Evolutionary conservation across 1,140 invertebrate species (phyloP), one percentile per base, ranked within the genome.

Genomic region (Rhyzopertha dominica): DNA sequence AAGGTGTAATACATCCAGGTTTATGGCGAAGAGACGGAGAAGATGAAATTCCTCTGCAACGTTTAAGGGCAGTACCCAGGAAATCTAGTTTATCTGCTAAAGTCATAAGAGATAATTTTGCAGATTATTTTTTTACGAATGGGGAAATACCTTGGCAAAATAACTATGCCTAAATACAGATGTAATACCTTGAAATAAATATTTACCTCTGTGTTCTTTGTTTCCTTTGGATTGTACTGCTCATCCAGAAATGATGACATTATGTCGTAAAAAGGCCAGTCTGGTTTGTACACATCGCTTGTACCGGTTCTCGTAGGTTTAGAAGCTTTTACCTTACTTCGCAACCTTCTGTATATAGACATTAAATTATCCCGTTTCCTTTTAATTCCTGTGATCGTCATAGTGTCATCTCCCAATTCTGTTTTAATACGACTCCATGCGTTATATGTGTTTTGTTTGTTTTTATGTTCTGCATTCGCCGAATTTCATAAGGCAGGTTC

Each of bases 251-350:
- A 62, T 34, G 30, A n/a, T 28, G 59, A 56, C 57, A 62, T 61
- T 29, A 40, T 37, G 25, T 61, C 47, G 38, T 53, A 64, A 20
- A 53, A 53, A 36, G 62, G 62, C 62, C 56, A 62, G 38, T 54
- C 42, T 22, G 58, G 59, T 24, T 59, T 56, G 24, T 58, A 63
- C 19, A 61, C 31, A 46, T 62, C 53, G 14, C 53, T 49, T 5
- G 23, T 34, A 37, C 53, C 51, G 38, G 49, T 47, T 47, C 52
- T 58, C 20, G 51, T 52, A 28, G 37, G 45, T 7, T 49, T 44
- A n/a, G 47, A 57, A 29, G 18, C 30, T 10, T 49, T 47, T 20
- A 43, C 47, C 23, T 59, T 59, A 24, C 49, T 58, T 29, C 43
- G 24, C 30, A 57, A 38, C 9, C 8, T 47, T 51, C 38, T 49